Evolutionary conservation across 2,113 vertebrate genomes (phyloP).

Genomic region (Pedionomus torquatus): DNA sequence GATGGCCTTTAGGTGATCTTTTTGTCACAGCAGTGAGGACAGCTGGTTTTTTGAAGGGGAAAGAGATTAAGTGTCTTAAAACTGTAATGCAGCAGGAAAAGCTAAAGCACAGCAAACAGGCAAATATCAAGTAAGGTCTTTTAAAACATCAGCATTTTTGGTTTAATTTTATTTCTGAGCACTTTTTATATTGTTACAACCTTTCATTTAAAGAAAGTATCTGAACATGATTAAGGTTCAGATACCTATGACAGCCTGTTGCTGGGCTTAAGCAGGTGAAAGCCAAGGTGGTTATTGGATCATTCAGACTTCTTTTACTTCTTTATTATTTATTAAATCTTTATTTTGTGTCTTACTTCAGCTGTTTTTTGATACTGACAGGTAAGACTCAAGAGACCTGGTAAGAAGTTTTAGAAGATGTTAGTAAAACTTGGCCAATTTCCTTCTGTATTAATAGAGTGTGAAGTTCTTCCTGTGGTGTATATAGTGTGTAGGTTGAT

Average conservation of each 20-base stretch:
- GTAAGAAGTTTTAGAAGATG: not conserved
- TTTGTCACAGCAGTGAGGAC: not conserved
- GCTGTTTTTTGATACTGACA: not conserved
- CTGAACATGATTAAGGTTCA: not conserved
- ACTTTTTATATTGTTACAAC: not conserved
- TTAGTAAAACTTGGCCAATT: not conserved
- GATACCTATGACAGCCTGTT: not conserved
- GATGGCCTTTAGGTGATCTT: not conserved
- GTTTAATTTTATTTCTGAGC: not conserved
- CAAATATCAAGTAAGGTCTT: not conserved
- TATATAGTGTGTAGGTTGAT: not conserved
- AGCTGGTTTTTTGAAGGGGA: not conserved
- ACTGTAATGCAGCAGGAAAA: accelerated
- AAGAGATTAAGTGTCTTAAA: not conserved
- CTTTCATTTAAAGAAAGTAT: not conserved
- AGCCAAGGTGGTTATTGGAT: not conserved
- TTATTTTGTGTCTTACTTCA: not conserved
- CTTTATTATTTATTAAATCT: too few species aligned
- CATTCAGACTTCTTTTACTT: not conserved
- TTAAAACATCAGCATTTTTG: accelerated
- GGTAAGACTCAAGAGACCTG: accelerated
- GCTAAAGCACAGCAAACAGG: not conserved
- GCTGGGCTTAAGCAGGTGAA: not conserved
- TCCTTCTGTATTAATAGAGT: not conserved
- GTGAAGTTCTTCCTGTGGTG: not conserved